phyloP scores from a whole-genome alignment of 2,888 invertebrate species.

The Steinernema hermaphroditum region DNA sequence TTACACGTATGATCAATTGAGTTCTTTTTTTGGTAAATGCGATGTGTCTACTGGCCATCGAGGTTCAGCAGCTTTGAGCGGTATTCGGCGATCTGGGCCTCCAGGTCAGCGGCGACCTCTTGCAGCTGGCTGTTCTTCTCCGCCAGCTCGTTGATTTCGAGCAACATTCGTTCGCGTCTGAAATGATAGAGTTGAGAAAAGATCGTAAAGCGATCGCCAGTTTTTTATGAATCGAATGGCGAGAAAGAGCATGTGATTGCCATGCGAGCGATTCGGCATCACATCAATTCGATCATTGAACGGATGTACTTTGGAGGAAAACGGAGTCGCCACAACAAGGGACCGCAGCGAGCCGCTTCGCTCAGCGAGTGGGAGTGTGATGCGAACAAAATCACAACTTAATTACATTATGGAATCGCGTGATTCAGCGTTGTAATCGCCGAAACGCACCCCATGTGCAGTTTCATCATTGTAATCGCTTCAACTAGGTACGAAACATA shows the following conservation, averaged over 20 bases:
- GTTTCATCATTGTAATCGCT: too few species aligned
- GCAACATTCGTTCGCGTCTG: slow-evolving; percentile 9
- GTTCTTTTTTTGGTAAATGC: neutral
- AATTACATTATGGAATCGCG: too few species aligned
- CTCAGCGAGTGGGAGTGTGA: too few species aligned
- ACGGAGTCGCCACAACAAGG: slow-evolving; percentile 2
- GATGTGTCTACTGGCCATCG: neutral
- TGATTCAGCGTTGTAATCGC: too few species aligned
- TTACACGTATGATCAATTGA: slow-evolving; percentile 18
- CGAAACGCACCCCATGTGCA: too few species aligned
- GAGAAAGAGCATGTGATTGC: slow-evolving; percentile 16
- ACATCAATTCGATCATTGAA: neutral
- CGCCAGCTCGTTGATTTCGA: neutral
- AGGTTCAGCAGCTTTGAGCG: neutral
- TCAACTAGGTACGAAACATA: too few species aligned
- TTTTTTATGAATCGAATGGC: neutral
- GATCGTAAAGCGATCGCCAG: neutral
- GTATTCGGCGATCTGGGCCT: neutral
- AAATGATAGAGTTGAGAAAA: neutral
- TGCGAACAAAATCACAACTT: too few species aligned
- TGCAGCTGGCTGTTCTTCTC: neutral
- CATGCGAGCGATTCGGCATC: neutral
- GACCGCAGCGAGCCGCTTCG: neutral
- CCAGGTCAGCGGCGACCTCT: neutral
- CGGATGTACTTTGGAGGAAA: slow-evolving; percentile 27